These are phyloP conservation scores for Microchrysa polita DNA, from an alignment of 2,888 invertebrate species.

Conservation along the genomic window DNA sequence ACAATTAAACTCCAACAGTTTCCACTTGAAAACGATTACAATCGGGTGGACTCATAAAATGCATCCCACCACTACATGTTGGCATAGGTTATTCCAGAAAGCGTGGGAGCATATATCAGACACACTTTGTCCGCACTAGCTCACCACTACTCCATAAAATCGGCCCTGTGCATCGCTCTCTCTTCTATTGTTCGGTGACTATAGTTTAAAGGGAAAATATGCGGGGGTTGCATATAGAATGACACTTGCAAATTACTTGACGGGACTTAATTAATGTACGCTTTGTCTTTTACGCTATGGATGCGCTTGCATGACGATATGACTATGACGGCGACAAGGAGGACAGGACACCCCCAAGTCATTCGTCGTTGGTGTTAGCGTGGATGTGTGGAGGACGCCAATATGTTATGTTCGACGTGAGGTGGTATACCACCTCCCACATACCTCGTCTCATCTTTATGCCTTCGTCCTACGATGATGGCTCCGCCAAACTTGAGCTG, in stretches of 20 bases:
- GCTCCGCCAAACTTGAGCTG: not conserved
- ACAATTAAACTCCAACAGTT: conserved; percentile 19
- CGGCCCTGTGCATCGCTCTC: not conserved
- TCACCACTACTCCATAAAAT: not conserved
- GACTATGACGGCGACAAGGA: not conserved
- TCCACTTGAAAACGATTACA: conserved; percentile 5
- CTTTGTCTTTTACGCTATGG: conserved; percentile 29
- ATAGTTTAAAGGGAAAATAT: conserved; percentile 10
- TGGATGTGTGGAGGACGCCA: not conserved
- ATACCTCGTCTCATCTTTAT: not conserved
- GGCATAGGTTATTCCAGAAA: not conserved
- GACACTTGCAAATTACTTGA: conserved; percentile 42
- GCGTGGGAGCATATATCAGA: too few relatives aligned
- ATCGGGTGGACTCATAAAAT: not conserved
- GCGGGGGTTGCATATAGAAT: conserved; percentile 24
- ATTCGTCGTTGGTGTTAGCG: not conserved
- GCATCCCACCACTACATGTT: conserved; percentile 7
- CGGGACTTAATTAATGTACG: conserved; percentile 39
- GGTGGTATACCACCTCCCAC: not conserved
- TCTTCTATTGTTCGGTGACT: not conserved
- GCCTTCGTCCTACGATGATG: not conserved
- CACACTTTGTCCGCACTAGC: too few relatives aligned
- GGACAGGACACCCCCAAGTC: too few relatives aligned
- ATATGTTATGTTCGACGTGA: not conserved
- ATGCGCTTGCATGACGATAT: conserved; percentile 5